Evolutionary conservation across 2,113 vertebrate genomes (phyloP).

Genomic region (Rattus rattus): DNA sequence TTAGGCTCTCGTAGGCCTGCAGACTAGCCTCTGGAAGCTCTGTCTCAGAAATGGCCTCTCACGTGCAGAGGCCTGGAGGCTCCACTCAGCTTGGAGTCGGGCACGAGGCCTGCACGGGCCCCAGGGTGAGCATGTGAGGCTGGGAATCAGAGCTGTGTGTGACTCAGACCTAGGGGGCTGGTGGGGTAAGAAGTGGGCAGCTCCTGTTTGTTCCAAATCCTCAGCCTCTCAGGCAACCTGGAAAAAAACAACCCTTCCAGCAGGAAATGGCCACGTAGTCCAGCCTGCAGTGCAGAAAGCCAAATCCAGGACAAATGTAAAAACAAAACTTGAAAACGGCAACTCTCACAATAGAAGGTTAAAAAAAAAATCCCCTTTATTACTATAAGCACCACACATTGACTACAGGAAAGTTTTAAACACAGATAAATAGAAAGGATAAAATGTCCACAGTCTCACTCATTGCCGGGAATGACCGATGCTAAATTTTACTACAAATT

Average conservation of each 20-base stretch:
- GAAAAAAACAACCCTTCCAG: conserved; percentile 76
- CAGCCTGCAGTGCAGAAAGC: conserved; percentile 65
- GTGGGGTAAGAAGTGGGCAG: conserved; percentile 8
- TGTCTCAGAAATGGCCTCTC: not conserved
- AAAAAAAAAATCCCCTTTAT: not conserved
- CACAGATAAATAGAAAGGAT: conserved; percentile 53
- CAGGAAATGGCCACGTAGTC: conserved; percentile 71
- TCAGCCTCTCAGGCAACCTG: conserved; percentile 72
- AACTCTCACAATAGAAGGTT: conserved; percentile 69
- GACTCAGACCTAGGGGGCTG: not conserved
- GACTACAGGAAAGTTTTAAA: conserved; percentile 44
- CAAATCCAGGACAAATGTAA: conserved; percentile 67
- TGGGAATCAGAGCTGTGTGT: not conserved
- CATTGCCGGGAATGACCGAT: not conserved
- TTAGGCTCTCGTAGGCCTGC: not conserved
- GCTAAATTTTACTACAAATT: conserved; percentile 12
- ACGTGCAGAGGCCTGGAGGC: not conserved
- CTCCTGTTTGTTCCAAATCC: conserved; percentile 72
- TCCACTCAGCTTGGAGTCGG: not conserved
- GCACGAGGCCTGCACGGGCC: not conserved
- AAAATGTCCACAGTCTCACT: conserved; percentile 29
- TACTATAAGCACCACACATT: conserved; percentile 40
- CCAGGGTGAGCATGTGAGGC: not conserved
- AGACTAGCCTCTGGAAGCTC: not conserved
- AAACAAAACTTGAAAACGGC: conserved; percentile 72